These are phyloP conservation scores for Thryonomys swinderianus DNA, from an alignment of 2,113 vertebrate genomes.

Conservation along the genomic window DNA sequence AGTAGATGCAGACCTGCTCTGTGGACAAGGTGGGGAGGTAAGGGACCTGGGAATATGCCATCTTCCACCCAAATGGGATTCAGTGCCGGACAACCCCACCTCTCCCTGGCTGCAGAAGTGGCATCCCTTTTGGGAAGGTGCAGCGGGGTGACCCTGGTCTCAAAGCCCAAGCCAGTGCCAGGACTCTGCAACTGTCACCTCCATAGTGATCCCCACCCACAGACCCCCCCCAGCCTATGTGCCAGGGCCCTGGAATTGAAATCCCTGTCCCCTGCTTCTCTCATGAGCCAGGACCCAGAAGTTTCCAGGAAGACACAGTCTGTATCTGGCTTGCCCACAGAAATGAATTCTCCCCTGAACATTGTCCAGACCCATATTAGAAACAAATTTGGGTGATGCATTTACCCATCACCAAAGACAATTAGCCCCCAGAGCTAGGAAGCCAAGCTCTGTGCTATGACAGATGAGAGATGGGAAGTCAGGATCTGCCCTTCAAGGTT, in stretches of 20 bases:
- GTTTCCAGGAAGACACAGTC: conserved; percentile 84
- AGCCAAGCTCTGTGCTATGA: conserved; percentile 60
- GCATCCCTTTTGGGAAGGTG: rapidly evolving
- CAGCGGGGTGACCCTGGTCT: background rate
- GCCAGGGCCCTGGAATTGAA: conserved; percentile 63
- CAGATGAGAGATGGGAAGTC: background rate
- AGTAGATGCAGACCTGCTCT: background rate
- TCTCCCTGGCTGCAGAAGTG: background rate
- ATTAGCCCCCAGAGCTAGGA: background rate
- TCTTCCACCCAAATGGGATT: background rate
- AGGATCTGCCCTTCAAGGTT: background rate
- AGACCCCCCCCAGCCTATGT: background rate
- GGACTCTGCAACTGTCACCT: background rate
- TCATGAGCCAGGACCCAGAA: conserved; percentile 64
- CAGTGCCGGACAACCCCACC: rapidly evolving
- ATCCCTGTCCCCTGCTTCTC: conserved; percentile 52
- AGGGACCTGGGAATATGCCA: background rate
- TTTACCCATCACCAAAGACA: conserved; percentile 68
- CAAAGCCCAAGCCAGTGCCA: background rate
- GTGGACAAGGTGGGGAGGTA: background rate
- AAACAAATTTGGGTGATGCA: conserved; percentile 63
- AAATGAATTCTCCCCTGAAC: conserved; percentile 80
- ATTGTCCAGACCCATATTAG: conserved; percentile 75
- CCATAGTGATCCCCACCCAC: background rate
- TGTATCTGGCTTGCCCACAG: conserved; percentile 74